Base-by-base conservation (phyloP, 2,797 vertebrate species). In the Lophius americanus region DNA sequence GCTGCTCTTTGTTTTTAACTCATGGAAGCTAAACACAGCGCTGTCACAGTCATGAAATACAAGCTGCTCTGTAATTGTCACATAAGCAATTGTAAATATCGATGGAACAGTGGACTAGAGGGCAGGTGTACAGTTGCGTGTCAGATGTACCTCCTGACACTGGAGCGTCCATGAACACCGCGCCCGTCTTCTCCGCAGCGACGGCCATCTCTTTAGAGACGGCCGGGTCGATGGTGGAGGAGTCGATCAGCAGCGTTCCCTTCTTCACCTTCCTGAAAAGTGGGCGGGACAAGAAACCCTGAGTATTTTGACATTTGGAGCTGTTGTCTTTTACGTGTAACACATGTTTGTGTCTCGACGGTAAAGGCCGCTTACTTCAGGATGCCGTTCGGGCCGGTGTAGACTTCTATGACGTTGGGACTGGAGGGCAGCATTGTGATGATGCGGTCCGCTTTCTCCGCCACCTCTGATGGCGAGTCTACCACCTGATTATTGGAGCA, bases 401-500 rank as follows among this genome's bases (percentile, higher is more conserved):
- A 99, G 84, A 92, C 98, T 70, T 99, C 97, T 72, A 92, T 76
- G 4, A 96, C 95, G 60, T 99, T 96, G 53, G 94, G 93, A 91
- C 95, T 99, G 73, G 96, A 97, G 37, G 97, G 98, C 62, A 99
- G 85, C 98, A 99, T 98, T 64, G 98, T 99, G 87, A 99, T 95
- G 86, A 99, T 98, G 76, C 98, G 93, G 91, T 99, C 98, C 48
- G 97, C 95, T 91, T 92, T 96, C 81, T 98, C 97, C 8, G 97
- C 98, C 68, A 99, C 97, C 0, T 98, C 97, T 87, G 94, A 95
- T 73, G 98, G 96, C 7, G 94, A 94, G 80, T 98, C 96, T 32
- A 95, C 90, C 53, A 99, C 95, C 98, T 99, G 84, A 51, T 73
- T 8, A 55, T 53, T 41, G 23, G 41, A 68, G 39, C 32, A 3